Conservation (phyloP, 2,797 vertebrate species). For the Peromyscus aztecus region DNA sequence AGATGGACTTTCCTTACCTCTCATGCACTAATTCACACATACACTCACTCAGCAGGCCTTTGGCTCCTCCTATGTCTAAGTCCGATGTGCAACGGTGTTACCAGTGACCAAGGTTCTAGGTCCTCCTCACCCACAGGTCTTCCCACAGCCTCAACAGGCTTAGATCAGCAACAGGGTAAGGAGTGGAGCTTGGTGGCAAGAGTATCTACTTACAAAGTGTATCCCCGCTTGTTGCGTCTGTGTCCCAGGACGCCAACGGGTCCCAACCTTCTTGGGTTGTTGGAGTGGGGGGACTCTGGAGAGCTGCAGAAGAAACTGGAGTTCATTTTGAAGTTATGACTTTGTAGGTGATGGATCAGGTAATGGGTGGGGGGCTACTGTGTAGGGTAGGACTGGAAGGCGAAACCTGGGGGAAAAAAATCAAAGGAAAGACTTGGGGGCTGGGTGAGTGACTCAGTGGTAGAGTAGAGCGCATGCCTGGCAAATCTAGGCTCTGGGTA, state of each 20-base stretch:
- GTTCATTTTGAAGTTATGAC: not conserved
- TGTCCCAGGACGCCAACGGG: not conserved
- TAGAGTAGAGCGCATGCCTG: not conserved
- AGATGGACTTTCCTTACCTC: not conserved
- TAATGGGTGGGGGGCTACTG: not conserved
- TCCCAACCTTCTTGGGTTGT: not conserved
- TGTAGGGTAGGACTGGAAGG: not conserved
- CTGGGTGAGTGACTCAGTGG: not conserved
- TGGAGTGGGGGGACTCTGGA: not conserved
- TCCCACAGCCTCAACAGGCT: not conserved
- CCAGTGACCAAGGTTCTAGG: not conserved
- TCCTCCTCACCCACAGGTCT: not conserved
- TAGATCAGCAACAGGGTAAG: not conserved
- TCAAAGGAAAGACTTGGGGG: not conserved
- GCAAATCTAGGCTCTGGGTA: not conserved
- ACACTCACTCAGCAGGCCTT: not conserved
- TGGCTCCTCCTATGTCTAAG: not conserved
- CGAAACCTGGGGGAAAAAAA: not conserved
- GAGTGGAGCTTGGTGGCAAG: not conserved
- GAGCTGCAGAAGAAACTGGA: not conserved
- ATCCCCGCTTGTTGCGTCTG: not conserved
- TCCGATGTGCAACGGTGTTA: too few species aligned
- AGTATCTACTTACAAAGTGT: not conserved
- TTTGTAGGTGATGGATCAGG: not conserved
- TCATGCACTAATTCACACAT: rapidly evolving